These are phyloP conservation scores for Flexamia atlantica DNA, from an alignment of 2,888 invertebrate species.

Conservation along the genomic window DNA sequence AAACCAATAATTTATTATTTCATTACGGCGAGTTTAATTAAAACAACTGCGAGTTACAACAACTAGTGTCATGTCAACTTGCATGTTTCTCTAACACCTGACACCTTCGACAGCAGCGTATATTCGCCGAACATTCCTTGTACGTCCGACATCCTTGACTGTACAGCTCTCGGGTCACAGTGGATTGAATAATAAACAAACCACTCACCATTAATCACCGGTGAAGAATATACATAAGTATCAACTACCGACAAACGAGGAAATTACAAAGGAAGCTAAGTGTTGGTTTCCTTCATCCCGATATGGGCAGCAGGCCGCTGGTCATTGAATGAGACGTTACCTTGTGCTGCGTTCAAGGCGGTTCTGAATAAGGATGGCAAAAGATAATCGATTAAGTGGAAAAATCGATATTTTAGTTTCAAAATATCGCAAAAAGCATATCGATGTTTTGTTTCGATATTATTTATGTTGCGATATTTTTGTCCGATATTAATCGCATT, in stretches of 20 bases:
- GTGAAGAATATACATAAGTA: not conserved
- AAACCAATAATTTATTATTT: too few species aligned
- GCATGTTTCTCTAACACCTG: too few species aligned
- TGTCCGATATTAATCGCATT: too few species aligned
- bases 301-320: not conserved
- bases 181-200: slow-evolving; percentile 24
- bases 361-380: too few species aligned
- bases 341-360: slow-evolving; percentile 2
- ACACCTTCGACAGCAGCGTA: not conserved
- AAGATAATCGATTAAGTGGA: too few species aligned
- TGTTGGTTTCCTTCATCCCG: slow-evolving; percentile 4
- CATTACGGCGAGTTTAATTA: too few species aligned
- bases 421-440: too few species aligned
- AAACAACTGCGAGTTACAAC: too few species aligned
- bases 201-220: slow-evolving; percentile 4
- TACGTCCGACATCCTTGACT: slow-evolving; percentile 18
- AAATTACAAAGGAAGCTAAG: slow-evolving; percentile 11
- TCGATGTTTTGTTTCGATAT: too few species aligned
- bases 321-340: slow-evolving; percentile 20
- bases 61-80: too few species aligned
- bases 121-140: not conserved
- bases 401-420: too few species aligned
- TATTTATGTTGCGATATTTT: too few species aligned
- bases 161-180: not conserved
- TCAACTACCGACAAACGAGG: slow-evolving; percentile 11